Base-by-base conservation (phyloP, 2,888 invertebrate species). In the Eumacrocentrus americanus region DNA sequence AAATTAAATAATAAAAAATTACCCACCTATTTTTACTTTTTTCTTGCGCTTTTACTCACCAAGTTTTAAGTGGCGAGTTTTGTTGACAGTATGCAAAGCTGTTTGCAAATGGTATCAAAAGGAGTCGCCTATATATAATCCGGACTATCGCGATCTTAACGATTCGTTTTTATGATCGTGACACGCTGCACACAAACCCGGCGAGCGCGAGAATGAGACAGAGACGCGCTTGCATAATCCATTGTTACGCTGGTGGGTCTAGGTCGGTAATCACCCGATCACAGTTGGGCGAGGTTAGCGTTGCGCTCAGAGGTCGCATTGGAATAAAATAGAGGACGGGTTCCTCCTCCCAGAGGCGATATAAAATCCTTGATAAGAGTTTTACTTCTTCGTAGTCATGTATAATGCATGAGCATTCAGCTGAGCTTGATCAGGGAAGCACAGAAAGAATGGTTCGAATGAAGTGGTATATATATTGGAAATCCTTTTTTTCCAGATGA, bases 191-290 rank as follows among this genome's bases (percentile, higher is more conserved):
- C 23, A 34, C 29, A 29, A n/a, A n/a, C n/a, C n/a, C n/a, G n/a
- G n/a, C n/a, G n/a, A n/a, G 29, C 34, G 18, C 48, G 37, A 58
- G 20, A 50, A 25, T 16, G 35, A 55, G 42, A 23, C n/a, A n/a
- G 44, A 48, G 44, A 42, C 22, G 52, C 56, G 58, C 52, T 62
- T 62, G 47, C 57, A 58, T 62, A 60, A 65, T 53, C 60, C 46
- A 65, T 61, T 62, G 58, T 62, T 50, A 22, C n/a, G 55, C 44
- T 20, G 60, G 48, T 64, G 55, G 62, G 55, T 62, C 64, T 64
- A 38, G 60, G 60, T 59, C 57, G 60, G 50, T 57, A 58, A 62
- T 58, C 42, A 61, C 58, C 55, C 47, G 40, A 55, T 60, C 54
- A 42, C 46, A 34, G 44, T 44, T 44, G 20, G 35, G 18, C 23